Base-by-base conservation (phyloP, 1,140 invertebrate genomes). In the Megathymus violae region DNA sequence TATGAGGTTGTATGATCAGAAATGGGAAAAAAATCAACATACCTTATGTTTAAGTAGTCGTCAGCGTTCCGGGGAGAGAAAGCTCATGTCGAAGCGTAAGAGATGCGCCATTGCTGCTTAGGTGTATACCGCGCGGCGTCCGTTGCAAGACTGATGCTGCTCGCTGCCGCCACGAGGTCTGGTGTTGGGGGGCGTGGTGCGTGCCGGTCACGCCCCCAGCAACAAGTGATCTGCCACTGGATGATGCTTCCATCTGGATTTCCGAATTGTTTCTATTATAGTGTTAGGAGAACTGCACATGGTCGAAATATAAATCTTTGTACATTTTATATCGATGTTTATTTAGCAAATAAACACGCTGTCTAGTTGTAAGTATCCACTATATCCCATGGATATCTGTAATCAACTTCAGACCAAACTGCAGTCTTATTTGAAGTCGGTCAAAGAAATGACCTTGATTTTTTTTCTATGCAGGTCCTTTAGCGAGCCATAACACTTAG, bases 31-130 rank as follows among this genome's bases (percentile, higher is more conserved):
- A n/a, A 43, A 43, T 2, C 1, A 1, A 40, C 77, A 69, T 65
- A 90, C 89, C 88, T 91, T 90, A 68, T 70, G 82, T 74, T 82
- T 86, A 38, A 91, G 89, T 85, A 91, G 85, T 68, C 88, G 89
- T 91, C 89, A 91, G 89, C 89, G 89, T 77, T 91, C 89, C 70
- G 89, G 89, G n/a, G 88, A 89, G 9, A 91, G 82, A 65, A 90
- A 76, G 59, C 82, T 80, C 77, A 82, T 82, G 71, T 91, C 86
- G 79, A 91, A 87, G 62, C 86, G 82, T 46, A 91, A 78, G 25
- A 85, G 71, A 62, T 83, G 82, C 68, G 85, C 71, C 89, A 91
- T 91, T 50, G 46, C 41, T 64, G 67, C 41, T 52, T 48, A 43
- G 40, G 27, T 47, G 69, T 67, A 40, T 43, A 43, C 34, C 25